These are phyloP conservation scores for Papilio elwesi DNA, from an alignment of 2,888 invertebrate genomes.

Conservation along the genomic window DNA sequence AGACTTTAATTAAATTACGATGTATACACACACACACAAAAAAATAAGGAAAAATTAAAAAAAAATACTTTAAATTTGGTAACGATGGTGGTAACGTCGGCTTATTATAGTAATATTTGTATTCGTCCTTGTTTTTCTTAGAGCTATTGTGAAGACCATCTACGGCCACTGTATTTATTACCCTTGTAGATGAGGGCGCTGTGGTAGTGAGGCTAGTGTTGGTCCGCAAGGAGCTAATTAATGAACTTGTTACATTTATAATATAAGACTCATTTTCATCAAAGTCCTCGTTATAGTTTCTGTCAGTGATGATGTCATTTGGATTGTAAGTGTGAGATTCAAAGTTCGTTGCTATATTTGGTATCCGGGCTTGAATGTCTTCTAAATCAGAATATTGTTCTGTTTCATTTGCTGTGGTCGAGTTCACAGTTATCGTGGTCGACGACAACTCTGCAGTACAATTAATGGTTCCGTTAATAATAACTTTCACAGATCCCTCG, in stretches of 20 bases:
- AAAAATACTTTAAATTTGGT: constrained; percentile 88
- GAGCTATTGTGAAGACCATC: constrained; percentile 71
- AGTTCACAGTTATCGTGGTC: constrained; percentile 65
- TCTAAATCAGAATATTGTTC: constrained; percentile 52
- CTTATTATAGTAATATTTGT: constrained; percentile 88
- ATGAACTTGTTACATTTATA: constrained; percentile 83
- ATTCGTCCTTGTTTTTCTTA: constrained; percentile 84
- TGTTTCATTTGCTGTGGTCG: constrained; percentile 56
- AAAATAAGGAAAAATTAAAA: constrained; percentile 8
- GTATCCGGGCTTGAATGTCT: constrained; percentile 62
- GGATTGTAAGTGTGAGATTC: constrained; percentile 68
- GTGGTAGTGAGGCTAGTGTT: constrained; percentile 67
- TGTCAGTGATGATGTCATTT: constrained; percentile 74
- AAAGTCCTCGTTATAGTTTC: constrained; percentile 61
- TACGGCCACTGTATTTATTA: constrained; percentile 60
- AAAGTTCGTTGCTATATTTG: constrained; percentile 58
- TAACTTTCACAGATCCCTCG: constrained; percentile 67
- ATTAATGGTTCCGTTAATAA: constrained; percentile 77
- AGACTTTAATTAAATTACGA: constrained; percentile 13
- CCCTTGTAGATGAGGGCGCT: constrained; percentile 46
- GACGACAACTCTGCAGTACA: constrained; percentile 78
- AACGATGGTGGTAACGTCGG: constrained; percentile 92
- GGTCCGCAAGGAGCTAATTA: constrained; percentile 78
- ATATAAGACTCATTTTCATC: constrained; percentile 82
- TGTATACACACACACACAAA: neutral